Base-by-base conservation (phyloP, 2,888 invertebrate species). In the Dusona sp. region DNA sequence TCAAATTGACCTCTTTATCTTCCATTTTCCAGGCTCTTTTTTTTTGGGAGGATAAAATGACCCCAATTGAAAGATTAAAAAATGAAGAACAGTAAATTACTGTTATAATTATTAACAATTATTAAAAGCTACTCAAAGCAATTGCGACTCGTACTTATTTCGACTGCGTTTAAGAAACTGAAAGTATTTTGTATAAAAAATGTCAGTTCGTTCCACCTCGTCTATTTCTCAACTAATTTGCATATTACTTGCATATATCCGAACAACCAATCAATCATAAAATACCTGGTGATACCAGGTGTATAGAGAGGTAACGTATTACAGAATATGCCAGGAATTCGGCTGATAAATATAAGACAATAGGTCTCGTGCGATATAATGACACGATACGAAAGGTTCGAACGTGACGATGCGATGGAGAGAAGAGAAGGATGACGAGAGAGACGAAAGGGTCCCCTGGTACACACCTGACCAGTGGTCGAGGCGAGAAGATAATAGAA, bases 281-380 rank as follows among this genome's bases (percentile, higher is more conserved):
- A 57, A 57, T 25, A 0, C 16, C 1, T 3, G 13, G 13, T 16
- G 29, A 25, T 25, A 1, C 13, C 57, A 25, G 29, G 29, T 61
- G 13, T 13, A 42, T 42, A 13, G 0, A 11, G 11, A 42, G 11
- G 13, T 6, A 11, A 7, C 13, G 4, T 36, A 72, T 70, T 33
- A 72, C 11, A 33, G 29, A 72, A 72, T 51, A n/a, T 33, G 25
- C n/a, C 48, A 42, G 19, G 11, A 51, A 51, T 51, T 48, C 51
- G 11, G 64, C n/a, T 45, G 19, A 19, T 33, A 61, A 67, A 72
- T 45, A 13, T 75, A 75, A 29, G 48, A 73, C n/a, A 61, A 45
- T n/a, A 70, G 36, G 33, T 74, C 48, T 80, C 82, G 67, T 80
- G 82, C 68, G 79, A 83, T 84, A 83, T 80, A 83, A 86, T 84